These are phyloP conservation scores for Toxonevra muliebris DNA, from an alignment of 2,888 invertebrate species.

Conservation along the genomic window DNA sequence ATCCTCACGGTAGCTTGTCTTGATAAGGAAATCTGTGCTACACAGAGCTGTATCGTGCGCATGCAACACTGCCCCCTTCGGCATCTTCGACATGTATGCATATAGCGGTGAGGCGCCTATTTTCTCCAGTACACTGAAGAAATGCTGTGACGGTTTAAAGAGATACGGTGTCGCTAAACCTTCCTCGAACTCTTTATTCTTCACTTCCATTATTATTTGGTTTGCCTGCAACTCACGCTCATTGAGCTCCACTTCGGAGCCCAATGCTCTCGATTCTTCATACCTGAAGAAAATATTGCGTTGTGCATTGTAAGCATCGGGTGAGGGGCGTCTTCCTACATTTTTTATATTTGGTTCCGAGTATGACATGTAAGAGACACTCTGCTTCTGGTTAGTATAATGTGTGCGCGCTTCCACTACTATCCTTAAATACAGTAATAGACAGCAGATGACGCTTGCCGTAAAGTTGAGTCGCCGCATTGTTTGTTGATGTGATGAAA, in stretches of 20 bases:
- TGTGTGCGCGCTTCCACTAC: neutral
- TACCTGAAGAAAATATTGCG: slow-evolving; percentile 66
- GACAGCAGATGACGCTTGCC: neutral
- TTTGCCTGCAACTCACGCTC: slow-evolving; percentile 68
- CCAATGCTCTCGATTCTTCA: slow-evolving; percentile 67
- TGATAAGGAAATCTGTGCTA: slow-evolving; percentile 71
- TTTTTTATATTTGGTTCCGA: no score
- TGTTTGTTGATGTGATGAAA: neutral
- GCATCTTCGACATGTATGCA: slow-evolving; percentile 73
- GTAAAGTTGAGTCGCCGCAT: neutral
- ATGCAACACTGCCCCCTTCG: slow-evolving; percentile 80
- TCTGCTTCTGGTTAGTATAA: slow-evolving; percentile 6
- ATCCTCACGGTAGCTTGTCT: slow-evolving; percentile 72
- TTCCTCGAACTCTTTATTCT: slow-evolving; percentile 68
- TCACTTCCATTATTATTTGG: slow-evolving; percentile 69
- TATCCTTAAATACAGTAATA: neutral
- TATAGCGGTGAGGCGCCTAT: slow-evolving; percentile 74
- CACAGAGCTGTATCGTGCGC: slow-evolving; percentile 74
- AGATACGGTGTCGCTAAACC: slow-evolving; percentile 68
- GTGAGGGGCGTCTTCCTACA: slow-evolving; percentile 40
- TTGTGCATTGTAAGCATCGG: slow-evolving; percentile 55
- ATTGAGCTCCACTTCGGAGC: slow-evolving; percentile 67
- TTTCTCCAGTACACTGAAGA: slow-evolving; percentile 70
- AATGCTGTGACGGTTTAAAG: slow-evolving; percentile 74
- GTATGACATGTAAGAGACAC: no score